Evolutionary conservation across 2,113 vertebrate genomes (phyloP).

Genomic region (Calyptomena viridis): DNA sequence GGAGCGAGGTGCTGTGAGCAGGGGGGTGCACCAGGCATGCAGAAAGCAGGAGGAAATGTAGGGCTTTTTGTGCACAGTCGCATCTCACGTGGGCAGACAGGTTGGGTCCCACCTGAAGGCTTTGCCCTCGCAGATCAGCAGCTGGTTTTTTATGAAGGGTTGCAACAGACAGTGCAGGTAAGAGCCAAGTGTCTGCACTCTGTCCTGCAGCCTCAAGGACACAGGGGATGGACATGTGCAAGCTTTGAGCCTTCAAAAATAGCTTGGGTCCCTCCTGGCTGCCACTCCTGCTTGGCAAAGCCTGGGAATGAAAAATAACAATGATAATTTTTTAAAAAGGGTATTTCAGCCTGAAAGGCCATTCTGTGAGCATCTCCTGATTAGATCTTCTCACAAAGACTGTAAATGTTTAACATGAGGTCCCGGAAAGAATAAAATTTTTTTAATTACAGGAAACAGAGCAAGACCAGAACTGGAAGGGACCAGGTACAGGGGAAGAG

Average conservation of each 20-base stretch:
- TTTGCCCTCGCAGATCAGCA: not conserved
- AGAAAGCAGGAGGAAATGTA: not conserved
- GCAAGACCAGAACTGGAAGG: not conserved
- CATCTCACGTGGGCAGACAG: not conserved
- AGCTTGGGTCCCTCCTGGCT: not conserved
- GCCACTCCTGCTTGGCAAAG: not conserved
- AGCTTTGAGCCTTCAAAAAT: not conserved
- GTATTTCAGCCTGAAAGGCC: not conserved
- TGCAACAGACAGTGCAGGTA: not conserved
- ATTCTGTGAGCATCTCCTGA: not conserved
- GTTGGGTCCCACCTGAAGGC: not conserved
- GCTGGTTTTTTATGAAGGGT: not conserved
- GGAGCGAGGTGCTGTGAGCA: rapidly evolving
- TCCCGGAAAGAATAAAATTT: not conserved
- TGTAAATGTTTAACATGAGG: not conserved
- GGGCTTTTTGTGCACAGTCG: too few species aligned
- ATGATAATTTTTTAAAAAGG: not conserved
- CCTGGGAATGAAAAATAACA: not conserved
- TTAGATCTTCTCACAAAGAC: not conserved
- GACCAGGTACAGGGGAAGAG: not conserved
- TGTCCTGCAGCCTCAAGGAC: not conserved
- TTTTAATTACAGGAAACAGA: not conserved
- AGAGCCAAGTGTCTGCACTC: not conserved
- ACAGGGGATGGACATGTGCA: not conserved
- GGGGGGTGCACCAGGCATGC: not conserved